A percentile compares a stretch with the other conserved stretches of the same genome.
Evolutionary conservation across 2,888 invertebrate genomes (phyloP).

Genomic region (Acrobasis suavella): DNA sequence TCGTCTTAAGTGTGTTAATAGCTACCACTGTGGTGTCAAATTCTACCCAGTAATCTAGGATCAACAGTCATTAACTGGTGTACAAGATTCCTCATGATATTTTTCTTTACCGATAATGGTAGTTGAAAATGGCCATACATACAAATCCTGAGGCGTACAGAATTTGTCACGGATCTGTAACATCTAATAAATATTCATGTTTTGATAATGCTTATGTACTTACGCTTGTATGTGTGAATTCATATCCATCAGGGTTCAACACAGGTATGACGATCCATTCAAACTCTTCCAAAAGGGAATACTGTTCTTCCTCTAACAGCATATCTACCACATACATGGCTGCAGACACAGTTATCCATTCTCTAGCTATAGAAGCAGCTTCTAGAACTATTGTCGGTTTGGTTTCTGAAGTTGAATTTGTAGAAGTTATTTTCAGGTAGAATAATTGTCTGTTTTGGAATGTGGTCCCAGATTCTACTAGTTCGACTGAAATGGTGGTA

Average conservation of each 20-base stretch:
- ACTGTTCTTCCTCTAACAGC: slow-evolving; percentile 73
- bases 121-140: no score
- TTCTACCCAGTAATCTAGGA: no score
- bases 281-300: slow-evolving; percentile 72
- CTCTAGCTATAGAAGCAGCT: slow-evolving; percentile 85
- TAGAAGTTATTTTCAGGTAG: slow-evolving; percentile 74
- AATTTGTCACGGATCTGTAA: no score
- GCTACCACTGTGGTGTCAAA: no score
- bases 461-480: slow-evolving; percentile 53
- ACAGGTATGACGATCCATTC: slow-evolving; percentile 88
- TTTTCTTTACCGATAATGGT: no score
- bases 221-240: slow-evolving; percentile 82
- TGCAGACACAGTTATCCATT: slow-evolving; percentile 87
- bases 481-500: slow-evolving; percentile 42
- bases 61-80: no score
- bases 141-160: no score
- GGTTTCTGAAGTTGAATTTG: slow-evolving; percentile 33
- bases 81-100: no score
- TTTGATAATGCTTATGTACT: slow-evolving; percentile 38
- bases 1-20: no score
- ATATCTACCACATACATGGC: slow-evolving; percentile 84
- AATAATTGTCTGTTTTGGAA: slow-evolving; percentile 54
- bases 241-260: slow-evolving; percentile 89
- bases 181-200: no score
- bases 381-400: slow-evolving; percentile 83